Conservation (phyloP, 2,113 vertebrate species). For the Callospermophilus lateralis region DNA sequence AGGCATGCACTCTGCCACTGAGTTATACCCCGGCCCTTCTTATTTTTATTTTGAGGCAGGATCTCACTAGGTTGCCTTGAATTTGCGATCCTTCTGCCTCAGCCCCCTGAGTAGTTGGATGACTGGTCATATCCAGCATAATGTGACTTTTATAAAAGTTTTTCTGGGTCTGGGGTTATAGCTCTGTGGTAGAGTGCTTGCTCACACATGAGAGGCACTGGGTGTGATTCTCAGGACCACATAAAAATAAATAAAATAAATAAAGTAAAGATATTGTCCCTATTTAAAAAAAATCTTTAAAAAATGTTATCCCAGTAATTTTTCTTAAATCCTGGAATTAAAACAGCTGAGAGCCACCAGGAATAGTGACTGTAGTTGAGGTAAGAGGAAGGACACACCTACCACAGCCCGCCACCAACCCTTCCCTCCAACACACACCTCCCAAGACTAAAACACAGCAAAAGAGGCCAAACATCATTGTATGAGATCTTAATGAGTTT, state of each 20-base stretch:
- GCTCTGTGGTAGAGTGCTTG: no score
- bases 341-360: not conserved
- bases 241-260: no score
- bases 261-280: no score
- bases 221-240: no score
- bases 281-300: no score
- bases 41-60: not conserved
- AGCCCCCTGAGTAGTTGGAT: not conserved
- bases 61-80: not conserved
- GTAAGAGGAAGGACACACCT: not conserved
- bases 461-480: not conserved
- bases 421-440: not conserved
- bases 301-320: not conserved
- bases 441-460: not conserved
- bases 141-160: not conserved
- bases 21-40: not conserved
- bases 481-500: not conserved
- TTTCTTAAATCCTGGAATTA: not conserved
- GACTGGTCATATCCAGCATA: not conserved
- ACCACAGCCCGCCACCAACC: not conserved
- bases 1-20: not conserved
- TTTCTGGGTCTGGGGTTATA: not conserved
- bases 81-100: not conserved
- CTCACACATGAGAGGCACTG: no score
- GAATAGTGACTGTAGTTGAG: not conserved